Base-by-base conservation (phyloP, 2,797 vertebrate genomes). In the Centroberyx gerrardi region DNA sequence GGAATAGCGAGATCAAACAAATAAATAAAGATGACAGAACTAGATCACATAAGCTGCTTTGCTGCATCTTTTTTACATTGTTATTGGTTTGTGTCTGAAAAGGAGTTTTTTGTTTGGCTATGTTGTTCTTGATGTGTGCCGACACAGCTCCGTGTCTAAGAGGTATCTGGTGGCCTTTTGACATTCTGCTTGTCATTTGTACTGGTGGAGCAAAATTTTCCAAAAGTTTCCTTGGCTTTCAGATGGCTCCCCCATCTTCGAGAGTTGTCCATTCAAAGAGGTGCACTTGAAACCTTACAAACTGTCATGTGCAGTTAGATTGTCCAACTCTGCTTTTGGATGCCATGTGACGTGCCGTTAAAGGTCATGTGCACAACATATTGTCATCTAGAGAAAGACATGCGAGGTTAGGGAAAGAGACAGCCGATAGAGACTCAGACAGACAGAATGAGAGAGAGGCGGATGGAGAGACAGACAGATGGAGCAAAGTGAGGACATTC, bases 291-390 rank as follows among this genome's bases (percentile, higher is more conserved):
- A 58, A 58, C 49, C 40, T 62, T 29, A 51, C 53, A 36, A 62
- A 77, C 82, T 84, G 66, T 78, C 77, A 84, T 56, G 54, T 55
- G 8, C 27, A 36, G 59, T 73, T 67, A 33, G 14, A 63, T 29
- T 55, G 68, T 74, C 73, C 54, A 62, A 28, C 72, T 74, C 46
- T 78, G 8, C 58, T 68, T 82, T 51, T 72, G 2, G 58, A 82
- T 86, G 72, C 38, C 17, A 61, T 65, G 52, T 62, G 80, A 78
- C 64, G 7, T 65, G 63, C 17, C n/a, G 61, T 44, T 55, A 83
- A 79, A 91, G 85, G 87, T 88, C 87, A 87, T 14, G 17, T n/a
- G 27, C 68, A 48, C 46, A 55, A 40, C 65, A 59, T 74, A 52
- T 76, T 73, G 65, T 76, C 53, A 69, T 59, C 3, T 36, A 17